Evolutionary conservation across 2,888 invertebrate genomes (phyloP).

Genomic region (Therioaphis trifolii): DNA sequence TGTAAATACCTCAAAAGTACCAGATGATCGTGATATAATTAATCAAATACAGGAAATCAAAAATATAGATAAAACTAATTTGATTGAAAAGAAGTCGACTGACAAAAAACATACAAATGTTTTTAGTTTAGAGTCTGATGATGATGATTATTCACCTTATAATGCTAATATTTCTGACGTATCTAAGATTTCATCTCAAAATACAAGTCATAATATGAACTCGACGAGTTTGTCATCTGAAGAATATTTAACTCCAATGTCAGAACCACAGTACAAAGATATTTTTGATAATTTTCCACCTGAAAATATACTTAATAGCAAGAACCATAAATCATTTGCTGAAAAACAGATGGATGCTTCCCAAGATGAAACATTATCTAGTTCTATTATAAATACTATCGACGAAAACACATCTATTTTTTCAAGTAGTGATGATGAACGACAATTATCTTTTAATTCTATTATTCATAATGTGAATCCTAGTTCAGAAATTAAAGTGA

Average conservation of each 20-base stretch:
- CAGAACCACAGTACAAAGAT: slow-evolving; percentile 3
- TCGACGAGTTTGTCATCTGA: slow-evolving; percentile 37
- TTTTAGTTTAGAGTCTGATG: slow-evolving; percentile 28
- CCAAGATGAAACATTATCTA: not conserved
- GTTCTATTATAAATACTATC: not conserved
- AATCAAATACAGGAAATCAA: not conserved
- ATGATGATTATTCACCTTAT: slow-evolving; percentile 7
- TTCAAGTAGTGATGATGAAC: slow-evolving; percentile 1
- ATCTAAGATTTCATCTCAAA: not conserved
- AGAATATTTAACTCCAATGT: slow-evolving; percentile 24
- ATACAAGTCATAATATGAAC: not conserved
- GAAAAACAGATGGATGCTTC: not conserved
- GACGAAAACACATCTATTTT: not conserved
- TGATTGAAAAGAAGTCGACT: not conserved
- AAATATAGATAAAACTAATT: not conserved
- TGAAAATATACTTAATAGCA: not conserved
- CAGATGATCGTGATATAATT: not conserved
- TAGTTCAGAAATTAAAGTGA: not conserved
- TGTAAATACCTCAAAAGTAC: not conserved
- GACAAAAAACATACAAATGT: slow-evolving; percentile 19
- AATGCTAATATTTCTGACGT: not conserved
- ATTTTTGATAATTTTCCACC: not conserved
- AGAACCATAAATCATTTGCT: not conserved
- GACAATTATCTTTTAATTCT: slow-evolving; percentile 1
- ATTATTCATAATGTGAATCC: not conserved